phyloP scores from a whole-genome alignment of 2,888 invertebrate species.

The Macroteleia sp. region DNA sequence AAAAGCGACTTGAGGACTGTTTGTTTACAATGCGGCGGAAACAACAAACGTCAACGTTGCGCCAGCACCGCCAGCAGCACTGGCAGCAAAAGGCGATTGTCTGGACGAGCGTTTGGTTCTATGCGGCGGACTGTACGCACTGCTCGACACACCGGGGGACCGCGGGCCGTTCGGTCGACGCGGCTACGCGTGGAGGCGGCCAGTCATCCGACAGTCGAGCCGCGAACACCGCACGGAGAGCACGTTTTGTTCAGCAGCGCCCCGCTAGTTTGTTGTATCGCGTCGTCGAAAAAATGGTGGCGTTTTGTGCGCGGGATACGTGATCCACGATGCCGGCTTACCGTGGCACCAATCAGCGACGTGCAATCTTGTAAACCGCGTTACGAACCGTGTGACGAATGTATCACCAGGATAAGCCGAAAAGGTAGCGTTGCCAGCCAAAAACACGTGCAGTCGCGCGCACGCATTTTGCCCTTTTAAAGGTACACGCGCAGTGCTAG shows the following conservation, averaged over 20 bases:
- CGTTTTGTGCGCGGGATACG: slow-evolving; percentile 26
- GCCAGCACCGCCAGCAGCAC: no score
- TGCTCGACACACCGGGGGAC: slow-evolving; percentile 41
- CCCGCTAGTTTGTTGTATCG: slow-evolving; percentile 30
- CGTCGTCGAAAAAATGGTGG: slow-evolving; percentile 41
- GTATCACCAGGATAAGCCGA: slow-evolving; percentile 30
- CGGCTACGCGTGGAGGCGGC: slow-evolving; percentile 68
- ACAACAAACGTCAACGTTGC: slow-evolving; percentile 14
- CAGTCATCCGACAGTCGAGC: slow-evolving; percentile 76
- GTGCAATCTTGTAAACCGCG: slow-evolving; percentile 31
- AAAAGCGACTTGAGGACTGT: no score
- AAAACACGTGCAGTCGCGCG: slow-evolving; percentile 40
- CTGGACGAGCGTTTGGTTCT: slow-evolving; percentile 6
- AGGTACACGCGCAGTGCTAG: no score
- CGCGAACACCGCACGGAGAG: slow-evolving; percentile 78
- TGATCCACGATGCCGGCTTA: slow-evolving; percentile 32
- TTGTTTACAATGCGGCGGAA: slow-evolving; percentile 25
- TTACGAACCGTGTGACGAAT: slow-evolving; percentile 20
- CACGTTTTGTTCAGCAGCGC: slow-evolving; percentile 57
- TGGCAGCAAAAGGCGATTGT: slow-evolving; percentile 30
- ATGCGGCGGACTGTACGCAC: slow-evolving; percentile 39
- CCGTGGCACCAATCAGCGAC: slow-evolving; percentile 13
- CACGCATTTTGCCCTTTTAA: slow-evolving; percentile 44
- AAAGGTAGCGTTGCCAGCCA: slow-evolving; percentile 29
- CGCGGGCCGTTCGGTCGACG: slow-evolving; percentile 65